Conservation (phyloP, 2,888 invertebrate species). For the Oligia strigilis region DNA sequence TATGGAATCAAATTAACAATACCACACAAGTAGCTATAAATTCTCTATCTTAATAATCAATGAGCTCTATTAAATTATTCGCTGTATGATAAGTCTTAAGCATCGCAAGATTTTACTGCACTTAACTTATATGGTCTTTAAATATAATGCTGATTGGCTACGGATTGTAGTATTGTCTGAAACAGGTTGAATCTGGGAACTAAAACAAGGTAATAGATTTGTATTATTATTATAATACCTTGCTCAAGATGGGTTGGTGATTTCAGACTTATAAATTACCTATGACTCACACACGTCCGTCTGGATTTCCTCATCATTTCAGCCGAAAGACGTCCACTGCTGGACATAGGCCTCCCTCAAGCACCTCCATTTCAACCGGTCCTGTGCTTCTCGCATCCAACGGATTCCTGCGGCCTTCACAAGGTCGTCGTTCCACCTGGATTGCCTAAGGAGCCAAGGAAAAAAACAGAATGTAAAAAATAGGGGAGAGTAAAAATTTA, state of each 20-base stretch:
- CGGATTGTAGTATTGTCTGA: neutral
- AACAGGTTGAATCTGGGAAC: neutral
- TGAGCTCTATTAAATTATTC: constrained; percentile 29
- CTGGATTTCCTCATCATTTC: no score
- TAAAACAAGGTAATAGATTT: neutral
- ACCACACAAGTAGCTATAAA: constrained; percentile 31
- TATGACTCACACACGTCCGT: neutral
- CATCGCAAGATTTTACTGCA: constrained; percentile 3
- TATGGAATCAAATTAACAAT: constrained; percentile 40
- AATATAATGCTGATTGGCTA: constrained; percentile 20
- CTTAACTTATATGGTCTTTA: constrained; percentile 18
- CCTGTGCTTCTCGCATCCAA: no score
- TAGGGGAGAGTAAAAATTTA: no score
- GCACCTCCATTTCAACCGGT: no score
- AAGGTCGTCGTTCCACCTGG: no score
- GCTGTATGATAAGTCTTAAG: constrained; percentile 34
- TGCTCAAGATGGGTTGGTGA: neutral
- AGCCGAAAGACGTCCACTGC: no score
- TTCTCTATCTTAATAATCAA: constrained; percentile 24
- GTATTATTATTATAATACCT: neutral
- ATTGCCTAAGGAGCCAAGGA: no score
- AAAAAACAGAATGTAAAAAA: no score
- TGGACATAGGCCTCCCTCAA: no score
- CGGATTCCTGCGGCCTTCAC: no score
- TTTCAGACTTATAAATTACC: neutral